A percentile compares a stretch with the other conserved stretches of the same genome.
phyloP scores from a whole-genome alignment of 2,797 vertebrate species.

The Chrysocyon brachyurus region DNA sequence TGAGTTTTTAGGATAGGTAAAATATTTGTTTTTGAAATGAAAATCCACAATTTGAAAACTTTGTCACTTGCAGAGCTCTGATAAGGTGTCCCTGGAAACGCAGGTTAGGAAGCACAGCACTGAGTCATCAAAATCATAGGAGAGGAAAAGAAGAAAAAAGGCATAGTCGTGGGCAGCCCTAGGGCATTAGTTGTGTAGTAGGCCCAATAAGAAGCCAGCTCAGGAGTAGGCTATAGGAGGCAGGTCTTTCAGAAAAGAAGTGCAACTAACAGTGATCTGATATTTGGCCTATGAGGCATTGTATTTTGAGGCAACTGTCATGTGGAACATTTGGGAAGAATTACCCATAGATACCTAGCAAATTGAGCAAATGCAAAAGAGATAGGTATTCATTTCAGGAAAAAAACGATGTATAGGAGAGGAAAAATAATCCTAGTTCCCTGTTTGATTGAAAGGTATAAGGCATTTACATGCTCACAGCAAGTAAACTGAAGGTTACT shows the following conservation, averaged over 20 bases:
- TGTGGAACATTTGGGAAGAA: constrained; percentile 4
- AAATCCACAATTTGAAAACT: constrained; percentile 25
- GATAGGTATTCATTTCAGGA: not conserved
- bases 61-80: not conserved
- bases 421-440: not conserved
- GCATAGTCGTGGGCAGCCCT: not conserved
- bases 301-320: not conserved
- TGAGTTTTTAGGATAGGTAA: not conserved
- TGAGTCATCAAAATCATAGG: not conserved
- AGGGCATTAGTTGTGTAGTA: not conserved
- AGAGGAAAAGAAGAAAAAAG: constrained; percentile 6
- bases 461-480: not conserved
- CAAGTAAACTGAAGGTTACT: not conserved
- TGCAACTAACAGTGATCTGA: not conserved
- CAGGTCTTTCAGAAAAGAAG: constrained; percentile 31
- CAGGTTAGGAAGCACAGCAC: not conserved
- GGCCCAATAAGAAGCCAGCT: not conserved
- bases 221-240: not conserved
- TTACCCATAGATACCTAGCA: not conserved
- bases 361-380: not conserved
- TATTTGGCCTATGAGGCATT: not conserved
- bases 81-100: not conserved
- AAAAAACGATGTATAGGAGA: not conserved
- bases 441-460: not conserved
- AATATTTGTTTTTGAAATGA: constrained; percentile 35